phyloP scores from a whole-genome alignment of 2,888 invertebrate genomes.

The Odontocolon sp. region DNA sequence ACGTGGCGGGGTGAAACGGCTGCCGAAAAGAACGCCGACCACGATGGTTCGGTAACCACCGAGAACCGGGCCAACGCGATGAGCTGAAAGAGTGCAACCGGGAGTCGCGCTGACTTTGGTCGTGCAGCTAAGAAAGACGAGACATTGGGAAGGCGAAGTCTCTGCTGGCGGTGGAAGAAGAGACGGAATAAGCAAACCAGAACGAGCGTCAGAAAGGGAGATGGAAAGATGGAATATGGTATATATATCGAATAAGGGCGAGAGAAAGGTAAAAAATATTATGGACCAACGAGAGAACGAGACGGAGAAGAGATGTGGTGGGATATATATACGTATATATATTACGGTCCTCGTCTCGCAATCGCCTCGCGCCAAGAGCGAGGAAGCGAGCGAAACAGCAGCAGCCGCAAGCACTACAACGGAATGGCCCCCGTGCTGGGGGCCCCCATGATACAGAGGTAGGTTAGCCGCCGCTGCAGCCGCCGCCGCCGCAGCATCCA shows the following conservation, averaged over 20 bases:
- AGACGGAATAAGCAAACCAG: constrained; percentile 9
- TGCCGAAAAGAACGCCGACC: not conserved
- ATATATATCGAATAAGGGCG: constrained; percentile 18
- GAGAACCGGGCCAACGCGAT: not conserved
- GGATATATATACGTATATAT: not conserved
- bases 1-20: constrained; percentile 15
- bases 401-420: not conserved
- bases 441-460: constrained; percentile 46
- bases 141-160: too few relatives aligned
- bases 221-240: constrained; percentile 42
- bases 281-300: constrained; percentile 37
- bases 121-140: not conserved
- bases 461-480: constrained; percentile 57
- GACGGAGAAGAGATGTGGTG: not conserved
- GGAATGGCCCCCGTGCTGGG: constrained; percentile 10
- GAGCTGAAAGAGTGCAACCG: not conserved
- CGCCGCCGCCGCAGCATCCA: constrained; percentile 50
- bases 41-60: not conserved
- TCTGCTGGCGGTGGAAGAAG: not conserved
- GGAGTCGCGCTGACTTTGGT: not conserved
- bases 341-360: not conserved
- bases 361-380: not conserved
- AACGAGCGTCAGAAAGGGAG: constrained; percentile 20
- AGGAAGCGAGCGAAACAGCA: constrained; percentile 30
- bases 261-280: constrained; percentile 28